A percentile compares a stretch with the other conserved stretches of the same genome.
Evolutionary conservation across 2,797 vertebrate species (phyloP).

Genomic region (Cryptoprocta ferox): DNA sequence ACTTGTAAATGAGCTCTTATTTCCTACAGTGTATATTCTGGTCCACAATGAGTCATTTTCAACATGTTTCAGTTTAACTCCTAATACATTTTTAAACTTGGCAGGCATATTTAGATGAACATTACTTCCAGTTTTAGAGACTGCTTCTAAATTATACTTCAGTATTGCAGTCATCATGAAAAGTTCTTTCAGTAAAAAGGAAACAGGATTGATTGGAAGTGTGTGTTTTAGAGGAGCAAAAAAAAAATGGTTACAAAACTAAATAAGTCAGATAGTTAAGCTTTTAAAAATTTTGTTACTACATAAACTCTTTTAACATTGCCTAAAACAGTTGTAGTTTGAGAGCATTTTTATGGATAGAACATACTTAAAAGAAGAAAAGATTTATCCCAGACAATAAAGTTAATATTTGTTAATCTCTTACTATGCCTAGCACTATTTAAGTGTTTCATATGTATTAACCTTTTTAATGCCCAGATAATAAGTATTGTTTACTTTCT

Average conservation of each 20-base stretch:
- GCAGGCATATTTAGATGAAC: constrained; percentile 83
- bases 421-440: not conserved
- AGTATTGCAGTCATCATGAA: constrained; percentile 78
- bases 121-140: constrained; percentile 84
- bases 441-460: not conserved
- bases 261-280: constrained; percentile 23
- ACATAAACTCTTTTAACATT: constrained; percentile 30
- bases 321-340: constrained; percentile 35
- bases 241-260: not conserved
- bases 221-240: constrained; percentile 70
- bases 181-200: constrained; percentile 81
- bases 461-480: not conserved
- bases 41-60: constrained; percentile 87
- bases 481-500: constrained; percentile 31
- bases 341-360: constrained; percentile 9
- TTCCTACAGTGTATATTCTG: constrained; percentile 86
- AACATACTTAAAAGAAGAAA: constrained; percentile 43
- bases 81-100: constrained; percentile 87
- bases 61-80: constrained; percentile 88
- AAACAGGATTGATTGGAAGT: constrained; percentile 73
- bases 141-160: constrained; percentile 83
- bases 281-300: constrained; percentile 44
- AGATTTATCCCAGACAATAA: constrained; percentile 6
- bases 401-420: constrained; percentile 3
- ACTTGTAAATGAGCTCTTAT: constrained; percentile 89